A percentile compares a stretch with the other conserved stretches of the same genome.
phyloP scores from a whole-genome alignment of 2,113 vertebrate species.

The Cricetomys ansorgei region DNA sequence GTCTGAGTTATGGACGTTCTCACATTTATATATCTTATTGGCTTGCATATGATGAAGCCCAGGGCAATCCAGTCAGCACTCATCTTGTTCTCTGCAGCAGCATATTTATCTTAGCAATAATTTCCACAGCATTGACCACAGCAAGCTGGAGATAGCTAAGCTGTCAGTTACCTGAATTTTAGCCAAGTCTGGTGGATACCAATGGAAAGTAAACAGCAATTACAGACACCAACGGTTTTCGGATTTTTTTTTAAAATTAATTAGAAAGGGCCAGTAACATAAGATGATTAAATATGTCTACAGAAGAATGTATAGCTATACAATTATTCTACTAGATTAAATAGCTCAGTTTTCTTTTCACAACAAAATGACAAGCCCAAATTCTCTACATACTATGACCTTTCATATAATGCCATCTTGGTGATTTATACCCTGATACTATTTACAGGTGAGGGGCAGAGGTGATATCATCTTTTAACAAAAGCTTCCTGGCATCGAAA shows the following conservation, averaged over 20 bases:
- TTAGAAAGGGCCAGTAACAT: not conserved
- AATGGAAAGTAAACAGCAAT: constrained; percentile 50
- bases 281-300: constrained; percentile 4
- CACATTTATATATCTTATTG: constrained; percentile 57
- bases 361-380: not conserved
- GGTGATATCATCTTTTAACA: not conserved
- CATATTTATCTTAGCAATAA: constrained; percentile 77
- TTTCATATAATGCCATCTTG: not conserved
- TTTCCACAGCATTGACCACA: constrained; percentile 71
- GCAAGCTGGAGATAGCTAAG: constrained; percentile 73
- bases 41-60: constrained; percentile 46
- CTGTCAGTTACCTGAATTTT: constrained; percentile 64
- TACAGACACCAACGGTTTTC: constrained; percentile 27
- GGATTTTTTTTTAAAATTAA: constrained; percentile 42
- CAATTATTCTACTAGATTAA: constrained; percentile 1
- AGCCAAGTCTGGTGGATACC: constrained; percentile 57
- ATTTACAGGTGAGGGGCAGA: not conserved
- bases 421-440: not conserved
- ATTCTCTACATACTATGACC: not conserved
- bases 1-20: constrained; percentile 30
- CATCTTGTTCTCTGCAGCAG: constrained; percentile 46
- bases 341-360: constrained; percentile 5
- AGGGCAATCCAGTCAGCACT: constrained; percentile 20
- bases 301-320: not conserved
- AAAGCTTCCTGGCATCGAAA: not conserved